Evolutionary conservation across 1,140 invertebrate genomes (phyloP).

Genomic region (Nasonia longicornis): DNA sequence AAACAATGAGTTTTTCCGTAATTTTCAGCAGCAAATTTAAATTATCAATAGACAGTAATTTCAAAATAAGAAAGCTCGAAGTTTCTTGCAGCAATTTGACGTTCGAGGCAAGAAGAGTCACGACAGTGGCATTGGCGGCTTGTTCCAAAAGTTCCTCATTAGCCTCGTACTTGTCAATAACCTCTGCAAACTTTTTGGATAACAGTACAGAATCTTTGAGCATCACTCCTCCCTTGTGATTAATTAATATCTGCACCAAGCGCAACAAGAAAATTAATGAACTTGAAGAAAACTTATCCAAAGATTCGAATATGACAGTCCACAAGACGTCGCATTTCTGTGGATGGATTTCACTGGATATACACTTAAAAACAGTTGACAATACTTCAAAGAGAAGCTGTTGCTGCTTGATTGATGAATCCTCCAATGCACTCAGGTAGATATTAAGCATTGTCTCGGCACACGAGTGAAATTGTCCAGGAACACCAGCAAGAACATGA

Average conservation of each 20-base stretch:
- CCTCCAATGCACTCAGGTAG: slow-evolving; percentile 73
- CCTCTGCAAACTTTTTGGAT: slow-evolving; percentile 69
- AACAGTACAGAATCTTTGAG: slow-evolving; percentile 72
- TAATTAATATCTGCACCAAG: slow-evolving; percentile 73
- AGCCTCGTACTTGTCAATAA: slow-evolving; percentile 60
- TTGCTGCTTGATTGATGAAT: slow-evolving; percentile 69
- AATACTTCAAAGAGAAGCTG: slow-evolving; percentile 73
- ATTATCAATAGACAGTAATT: slow-evolving; percentile 71
- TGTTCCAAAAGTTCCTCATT: slow-evolving; percentile 69
- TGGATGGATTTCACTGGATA: slow-evolving; percentile 71
- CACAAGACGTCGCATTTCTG: slow-evolving; percentile 75
- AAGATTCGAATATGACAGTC: slow-evolving; percentile 61
- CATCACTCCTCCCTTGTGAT: slow-evolving; percentile 75
- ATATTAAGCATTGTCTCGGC: slow-evolving; percentile 75
- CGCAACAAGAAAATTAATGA: slow-evolving; percentile 68
- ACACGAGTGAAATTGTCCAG: slow-evolving; percentile 85
- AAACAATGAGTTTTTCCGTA: slow-evolving; percentile 75
- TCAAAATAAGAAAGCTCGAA: slow-evolving; percentile 74
- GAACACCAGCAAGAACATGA: slow-evolving; percentile 85
- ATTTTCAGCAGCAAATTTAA: slow-evolving; percentile 73
- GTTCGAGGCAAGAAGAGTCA: slow-evolving; percentile 73
- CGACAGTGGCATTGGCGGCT: slow-evolving; percentile 71
- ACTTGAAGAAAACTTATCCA: slow-evolving; percentile 54
- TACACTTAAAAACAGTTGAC: slow-evolving; percentile 72
- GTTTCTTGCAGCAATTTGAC: slow-evolving; percentile 78